Base-by-base conservation (phyloP, 2,113 vertebrate species). In the Argyrosomus japonicus region DNA sequence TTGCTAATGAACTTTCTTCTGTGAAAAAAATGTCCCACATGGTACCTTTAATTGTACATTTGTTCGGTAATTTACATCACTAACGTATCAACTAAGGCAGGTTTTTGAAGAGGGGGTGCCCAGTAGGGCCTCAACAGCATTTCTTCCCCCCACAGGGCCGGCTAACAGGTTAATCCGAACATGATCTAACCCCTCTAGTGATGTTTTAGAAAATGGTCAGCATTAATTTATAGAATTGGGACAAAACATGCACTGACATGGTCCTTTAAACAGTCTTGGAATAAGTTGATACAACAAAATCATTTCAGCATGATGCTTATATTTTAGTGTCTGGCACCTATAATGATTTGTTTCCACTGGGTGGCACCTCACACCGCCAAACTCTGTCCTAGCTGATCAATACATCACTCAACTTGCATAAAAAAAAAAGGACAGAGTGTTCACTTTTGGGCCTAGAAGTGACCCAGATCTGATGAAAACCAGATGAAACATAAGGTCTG, bases 351-450 rank as follows among this genome's bases (percentile, higher is more conserved):
- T 25, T 48, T 19, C 60, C 6, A 53, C 40, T 18, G 36, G 15
- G 54, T 60, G 62, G 68, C 71, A n/a, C 51, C 72, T 62, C 68
- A 57, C 78, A 72, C 50, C 61, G 61, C 43, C 45, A 73, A 81
- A 79, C 75, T 64, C 69, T 80, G 75, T 70, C 54, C 77, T 51
- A 51, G 27, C 70, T 67, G 69, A 73, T 75, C 57, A 71, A 67
- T 58, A 65, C 10, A n/a, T 81, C 77, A 62, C 57, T 67, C 29
- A 51, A 75, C 64, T 75, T 75, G 76, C 60, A 85, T 70, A 68
- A 72, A 56, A 56, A 72, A 54, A 56, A 58, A 32, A 69, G 18
- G 63, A 78, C 82, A 69, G 36, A 51, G 56, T 19, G 13, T 48
- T 72, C 14, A 57, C 21, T 13, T 62, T 27, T 6, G 23, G 43